Evolutionary conservation across 2,888 invertebrate genomes (phyloP).

Genomic region (Drepanosiphum platanoidis): DNA sequence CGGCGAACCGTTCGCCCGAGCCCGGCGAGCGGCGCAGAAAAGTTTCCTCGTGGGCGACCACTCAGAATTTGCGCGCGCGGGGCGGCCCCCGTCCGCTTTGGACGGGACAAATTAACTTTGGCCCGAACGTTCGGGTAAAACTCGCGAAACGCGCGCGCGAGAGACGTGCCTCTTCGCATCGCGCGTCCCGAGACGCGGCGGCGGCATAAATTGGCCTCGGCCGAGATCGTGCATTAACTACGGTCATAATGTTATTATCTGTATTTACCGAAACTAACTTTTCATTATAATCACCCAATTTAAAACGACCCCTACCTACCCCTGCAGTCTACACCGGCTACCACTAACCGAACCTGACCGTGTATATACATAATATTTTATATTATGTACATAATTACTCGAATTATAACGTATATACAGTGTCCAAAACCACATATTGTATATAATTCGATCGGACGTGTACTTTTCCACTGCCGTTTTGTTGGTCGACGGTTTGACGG

Average conservation of each 20-base stretch:
- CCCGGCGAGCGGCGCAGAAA: too few species aligned
- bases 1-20: too few species aligned
- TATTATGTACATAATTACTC: too few species aligned
- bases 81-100: background rate
- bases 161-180: constrained; percentile 16
- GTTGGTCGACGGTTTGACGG: too few species aligned
- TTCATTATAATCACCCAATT: constrained; percentile 19
- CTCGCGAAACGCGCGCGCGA: background rate
- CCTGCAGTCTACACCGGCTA: background rate
- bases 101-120: constrained; percentile 15
- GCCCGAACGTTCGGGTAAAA: background rate
- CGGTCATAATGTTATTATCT: constrained; percentile 21
- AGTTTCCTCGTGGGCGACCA: background rate
- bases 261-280: background rate
- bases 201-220: constrained; percentile 11
- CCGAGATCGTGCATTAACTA: constrained; percentile 25
- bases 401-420: too few species aligned
- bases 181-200: background rate
- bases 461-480: too few species aligned
- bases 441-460: too few species aligned
- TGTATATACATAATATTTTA: background rate
- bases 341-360: background rate
- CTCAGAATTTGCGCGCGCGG: background rate
- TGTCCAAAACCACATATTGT: too few species aligned
- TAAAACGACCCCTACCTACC: background rate